A percentile compares a stretch with the other conserved stretches of the same genome.
Evolutionary conservation across 2,113 vertebrate genomes (phyloP).

Genomic region (Calypte anna): DNA sequence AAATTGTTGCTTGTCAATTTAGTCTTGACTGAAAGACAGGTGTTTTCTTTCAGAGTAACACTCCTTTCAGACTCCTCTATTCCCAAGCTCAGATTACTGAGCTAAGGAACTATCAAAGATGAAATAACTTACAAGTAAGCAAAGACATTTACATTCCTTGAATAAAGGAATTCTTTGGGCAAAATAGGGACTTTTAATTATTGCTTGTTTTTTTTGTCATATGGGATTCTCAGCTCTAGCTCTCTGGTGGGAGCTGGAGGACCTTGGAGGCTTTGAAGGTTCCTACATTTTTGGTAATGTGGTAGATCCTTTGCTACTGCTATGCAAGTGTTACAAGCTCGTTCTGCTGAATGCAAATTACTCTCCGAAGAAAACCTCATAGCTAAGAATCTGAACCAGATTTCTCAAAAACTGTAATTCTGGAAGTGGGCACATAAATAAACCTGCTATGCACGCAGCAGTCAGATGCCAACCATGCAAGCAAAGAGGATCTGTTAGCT

Average conservation of each 20-base stretch:
- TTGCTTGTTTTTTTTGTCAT: slow-evolving; percentile 47
- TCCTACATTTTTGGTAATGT: not conserved
- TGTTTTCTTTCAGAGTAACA: slow-evolving; percentile 80
- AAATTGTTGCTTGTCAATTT: slow-evolving; percentile 84
- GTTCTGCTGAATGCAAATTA: not conserved
- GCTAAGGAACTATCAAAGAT: slow-evolving; percentile 25
- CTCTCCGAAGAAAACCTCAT: not conserved
- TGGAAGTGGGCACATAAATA: not conserved
- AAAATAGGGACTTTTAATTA: slow-evolving; percentile 53
- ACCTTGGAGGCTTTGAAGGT: slow-evolving; percentile 14
- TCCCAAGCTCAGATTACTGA: slow-evolving; percentile 65
- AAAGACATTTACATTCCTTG: slow-evolving; percentile 9
- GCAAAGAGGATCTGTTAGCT: not conserved
- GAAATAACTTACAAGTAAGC: slow-evolving; percentile 18
- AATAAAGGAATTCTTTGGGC: slow-evolving; percentile 50
- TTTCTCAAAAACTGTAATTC: not conserved
- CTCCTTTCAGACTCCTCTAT: slow-evolving; percentile 71
- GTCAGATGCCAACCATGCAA: not conserved
- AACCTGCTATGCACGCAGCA: not conserved
- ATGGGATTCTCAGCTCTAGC: slow-evolving; percentile 20
- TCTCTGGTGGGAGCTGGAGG: slow-evolving; percentile 14
- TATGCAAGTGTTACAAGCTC: not conserved
- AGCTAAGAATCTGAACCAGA: not conserved
- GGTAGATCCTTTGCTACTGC: not conserved
- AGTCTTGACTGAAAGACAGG: slow-evolving; percentile 79